Percentiles rank a stretch among this genome's conserved stretches.
phyloP scores from a whole-genome alignment of 1,140 invertebrate species.

The Anthonomus grandis region DNA sequence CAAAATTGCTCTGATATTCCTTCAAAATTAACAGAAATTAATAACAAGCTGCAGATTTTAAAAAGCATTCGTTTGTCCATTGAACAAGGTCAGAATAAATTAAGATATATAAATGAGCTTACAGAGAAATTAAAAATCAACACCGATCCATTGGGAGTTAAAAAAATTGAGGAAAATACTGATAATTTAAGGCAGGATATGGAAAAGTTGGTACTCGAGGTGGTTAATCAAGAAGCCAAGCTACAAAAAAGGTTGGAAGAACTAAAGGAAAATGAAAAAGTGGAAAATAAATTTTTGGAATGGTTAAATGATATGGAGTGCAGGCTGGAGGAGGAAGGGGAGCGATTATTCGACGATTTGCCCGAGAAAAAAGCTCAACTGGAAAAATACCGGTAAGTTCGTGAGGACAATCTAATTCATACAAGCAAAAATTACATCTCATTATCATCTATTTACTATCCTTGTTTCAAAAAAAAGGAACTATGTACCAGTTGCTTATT shows the following conservation, averaged over 20 bases:
- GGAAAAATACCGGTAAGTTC: constrained; percentile 78
- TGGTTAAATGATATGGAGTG: constrained; percentile 84
- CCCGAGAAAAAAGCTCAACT: constrained; percentile 83
- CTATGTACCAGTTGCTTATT: too few species aligned
- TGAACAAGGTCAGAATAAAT: constrained; percentile 87
- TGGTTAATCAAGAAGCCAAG: constrained; percentile 73
- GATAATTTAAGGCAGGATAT: constrained; percentile 85
- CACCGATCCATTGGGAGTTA: constrained; percentile 80
- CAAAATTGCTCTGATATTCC: constrained; percentile 74
- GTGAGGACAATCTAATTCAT: too few species aligned
- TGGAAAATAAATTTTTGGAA: constrained; percentile 72
- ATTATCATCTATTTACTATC: too few species aligned
- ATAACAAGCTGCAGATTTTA: constrained; percentile 77
- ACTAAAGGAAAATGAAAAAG: constrained; percentile 82
- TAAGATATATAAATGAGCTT: constrained; percentile 83
- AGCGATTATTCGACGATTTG: constrained; percentile 64
- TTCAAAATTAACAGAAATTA: constrained; percentile 74
- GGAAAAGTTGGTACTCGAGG: constrained; percentile 76
- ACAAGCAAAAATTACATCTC: too few species aligned
- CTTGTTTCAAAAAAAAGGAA: too few species aligned
- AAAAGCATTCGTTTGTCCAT: constrained; percentile 80
- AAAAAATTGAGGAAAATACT: constrained; percentile 85
- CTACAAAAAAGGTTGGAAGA: constrained; percentile 66
- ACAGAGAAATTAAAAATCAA: constrained; percentile 91
- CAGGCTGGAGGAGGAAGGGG: too few species aligned